Evolutionary conservation across 2,113 vertebrate species (phyloP), one percentile per base, ranked within the genome.

Genomic region (Atlantisia rogersi): DNA sequence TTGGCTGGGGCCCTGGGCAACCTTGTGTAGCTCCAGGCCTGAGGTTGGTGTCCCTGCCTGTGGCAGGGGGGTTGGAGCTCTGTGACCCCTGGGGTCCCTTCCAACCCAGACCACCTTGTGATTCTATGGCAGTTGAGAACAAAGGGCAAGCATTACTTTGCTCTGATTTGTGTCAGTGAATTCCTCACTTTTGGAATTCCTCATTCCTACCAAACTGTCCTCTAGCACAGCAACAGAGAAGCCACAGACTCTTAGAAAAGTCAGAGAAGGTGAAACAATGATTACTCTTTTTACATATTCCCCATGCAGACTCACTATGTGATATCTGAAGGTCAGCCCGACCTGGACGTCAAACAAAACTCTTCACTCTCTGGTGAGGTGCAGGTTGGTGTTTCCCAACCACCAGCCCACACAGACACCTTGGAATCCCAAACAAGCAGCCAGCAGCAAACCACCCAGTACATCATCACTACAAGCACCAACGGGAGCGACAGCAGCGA

Each of bases 401-500:
- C 96, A 9, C 86, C 98, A 28, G 65, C 97, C 37, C 98, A 98
- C 79, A 44, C 95, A 0, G 99, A 99, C 52, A 86, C 98, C 26
- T 91, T 99, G 97, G 99, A 99, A 62, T 97, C 98, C 8, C 98
- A 98, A 42, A 55, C 98, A 0, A 59, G 95, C 91, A 96, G 91
- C 94, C 98, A 98, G 78, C 98, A 98, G 80, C 98, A 98, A 80
- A 97, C 99, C 50, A 99, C 99, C 1, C 99, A 99, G 96, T 99
- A 99, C 97, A 99, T 99, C 93, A 99, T 99, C 94, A 99, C 99
- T 2, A 99, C 99, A 3, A 99, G 99, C 75, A 98, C 99, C 95
- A 99, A 99, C 0, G 98, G 98, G 37, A 98, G 97, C 1, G 99
- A 98, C 0, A 86, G 97, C 25, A 98, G 98, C 0, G 99, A 99